phyloP scores from a whole-genome alignment of 1,140 invertebrate genomes.

The Cepaea nemoralis region DNA sequence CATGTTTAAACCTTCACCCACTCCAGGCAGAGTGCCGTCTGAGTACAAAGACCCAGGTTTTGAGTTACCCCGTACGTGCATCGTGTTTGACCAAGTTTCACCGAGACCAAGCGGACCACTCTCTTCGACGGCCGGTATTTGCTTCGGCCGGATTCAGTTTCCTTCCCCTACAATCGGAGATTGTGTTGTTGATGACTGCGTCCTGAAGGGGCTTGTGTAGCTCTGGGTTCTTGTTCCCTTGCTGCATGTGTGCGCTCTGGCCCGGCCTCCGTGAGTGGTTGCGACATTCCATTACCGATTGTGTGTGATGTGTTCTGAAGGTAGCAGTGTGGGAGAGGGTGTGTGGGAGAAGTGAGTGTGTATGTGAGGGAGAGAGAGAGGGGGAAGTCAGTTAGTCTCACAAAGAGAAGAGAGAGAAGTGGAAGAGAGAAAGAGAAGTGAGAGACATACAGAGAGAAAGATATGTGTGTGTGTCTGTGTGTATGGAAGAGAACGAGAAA shows the following conservation, averaged over 20 bases:
- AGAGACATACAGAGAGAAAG: no score
- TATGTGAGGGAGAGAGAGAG: no score
- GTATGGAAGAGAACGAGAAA: no score
- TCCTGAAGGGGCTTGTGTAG: not conserved
- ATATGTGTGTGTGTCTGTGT: no score
- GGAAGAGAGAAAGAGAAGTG: no score
- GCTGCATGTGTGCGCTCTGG: not conserved
- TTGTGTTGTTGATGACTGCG: not conserved
- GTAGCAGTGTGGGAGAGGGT: not conserved
- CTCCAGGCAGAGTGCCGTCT: not conserved
- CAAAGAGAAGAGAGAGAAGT: no score
- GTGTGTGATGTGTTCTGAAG: not conserved
- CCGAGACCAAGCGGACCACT: not conserved
- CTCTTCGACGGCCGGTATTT: constrained; percentile 5
- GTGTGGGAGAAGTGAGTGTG: no score
- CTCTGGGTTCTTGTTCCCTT: not conserved
- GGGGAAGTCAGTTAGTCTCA: no score
- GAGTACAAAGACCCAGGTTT: not conserved
- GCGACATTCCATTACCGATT: not conserved
- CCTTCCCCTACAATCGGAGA: constrained; percentile 2
- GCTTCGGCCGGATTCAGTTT: not conserved
- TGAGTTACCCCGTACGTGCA: not conserved
- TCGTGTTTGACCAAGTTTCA: not conserved
- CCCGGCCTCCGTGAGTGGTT: not conserved
- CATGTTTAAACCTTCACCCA: not conserved